Conservation (phyloP, 2,797 vertebrate species). For the Ispidina lecontei region DNA sequence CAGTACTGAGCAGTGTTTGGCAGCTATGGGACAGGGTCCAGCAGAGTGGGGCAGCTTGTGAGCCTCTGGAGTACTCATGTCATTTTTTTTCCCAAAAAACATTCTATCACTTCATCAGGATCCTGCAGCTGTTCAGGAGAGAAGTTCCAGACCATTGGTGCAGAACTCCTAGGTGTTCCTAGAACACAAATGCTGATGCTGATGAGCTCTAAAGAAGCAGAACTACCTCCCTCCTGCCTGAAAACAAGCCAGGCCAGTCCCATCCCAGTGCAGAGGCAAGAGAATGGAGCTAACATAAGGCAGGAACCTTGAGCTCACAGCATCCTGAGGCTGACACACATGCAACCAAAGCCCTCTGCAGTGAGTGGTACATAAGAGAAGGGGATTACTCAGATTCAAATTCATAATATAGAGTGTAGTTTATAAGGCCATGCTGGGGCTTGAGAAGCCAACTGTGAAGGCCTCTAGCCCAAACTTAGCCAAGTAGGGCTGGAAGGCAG, state of each 20-base stretch:
- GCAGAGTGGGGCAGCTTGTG: background rate
- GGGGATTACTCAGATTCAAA: background rate
- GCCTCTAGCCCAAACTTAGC: background rate
- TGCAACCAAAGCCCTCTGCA: background rate
- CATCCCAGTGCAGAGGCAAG: background rate
- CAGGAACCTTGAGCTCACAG: background rate
- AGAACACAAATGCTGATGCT: background rate
- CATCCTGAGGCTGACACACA: background rate
- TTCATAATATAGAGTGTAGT: background rate
- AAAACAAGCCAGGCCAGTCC: background rate
- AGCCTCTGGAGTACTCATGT: background rate
- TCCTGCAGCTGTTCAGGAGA: background rate
- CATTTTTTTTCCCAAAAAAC: background rate
- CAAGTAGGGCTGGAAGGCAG: background rate
- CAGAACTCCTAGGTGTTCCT: background rate
- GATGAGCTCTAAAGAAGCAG: background rate
- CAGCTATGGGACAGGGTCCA: background rate
- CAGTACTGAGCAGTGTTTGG: background rate
- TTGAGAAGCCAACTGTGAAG: background rate
- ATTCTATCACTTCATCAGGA: background rate
- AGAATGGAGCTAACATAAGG: rapidly evolving
- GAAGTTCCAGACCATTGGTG: background rate
- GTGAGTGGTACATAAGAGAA: rapidly evolving
- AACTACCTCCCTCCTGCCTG: background rate
- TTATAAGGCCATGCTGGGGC: background rate